Evolutionary conservation across 2,888 invertebrate species (phyloP).

Genomic region (Alviniconcha strummeri): DNA sequence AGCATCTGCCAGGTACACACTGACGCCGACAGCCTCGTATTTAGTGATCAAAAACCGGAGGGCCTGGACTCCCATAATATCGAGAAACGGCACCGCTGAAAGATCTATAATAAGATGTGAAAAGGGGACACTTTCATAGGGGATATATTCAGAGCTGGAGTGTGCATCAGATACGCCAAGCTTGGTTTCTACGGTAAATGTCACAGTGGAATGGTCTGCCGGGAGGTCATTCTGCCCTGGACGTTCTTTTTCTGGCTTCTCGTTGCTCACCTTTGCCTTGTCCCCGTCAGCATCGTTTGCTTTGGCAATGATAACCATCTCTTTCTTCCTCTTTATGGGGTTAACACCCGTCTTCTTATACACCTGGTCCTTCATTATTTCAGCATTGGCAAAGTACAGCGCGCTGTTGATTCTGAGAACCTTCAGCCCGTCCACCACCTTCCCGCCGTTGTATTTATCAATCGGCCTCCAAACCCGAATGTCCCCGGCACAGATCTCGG

Average conservation of each 20-base stretch:
- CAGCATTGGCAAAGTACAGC: constrained; percentile 73
- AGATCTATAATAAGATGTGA: constrained; percentile 33
- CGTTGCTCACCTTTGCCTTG: no score
- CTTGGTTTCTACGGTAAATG: no score
- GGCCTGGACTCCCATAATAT: constrained; percentile 41
- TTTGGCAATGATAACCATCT: background rate
- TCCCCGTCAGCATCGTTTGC: background rate
- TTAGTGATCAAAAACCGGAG: constrained; percentile 38
- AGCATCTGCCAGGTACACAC: constrained; percentile 26
- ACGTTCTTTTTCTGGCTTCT: no score
- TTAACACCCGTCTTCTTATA: constrained; percentile 54
- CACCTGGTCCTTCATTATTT: constrained; percentile 65
- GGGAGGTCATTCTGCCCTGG: background rate
- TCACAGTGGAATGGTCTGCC: no score
- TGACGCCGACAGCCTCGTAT: constrained; percentile 27
- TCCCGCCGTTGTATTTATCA: constrained; percentile 34
- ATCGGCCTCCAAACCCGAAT: constrained; percentile 33
- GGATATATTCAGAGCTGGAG: no score
- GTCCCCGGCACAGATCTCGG: constrained; percentile 29
- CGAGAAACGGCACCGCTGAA: constrained; percentile 39
- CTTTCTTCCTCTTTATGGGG: constrained; percentile 42
- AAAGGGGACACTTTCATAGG: no score
- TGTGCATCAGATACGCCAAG: no score
- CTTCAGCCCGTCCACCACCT: constrained; percentile 29
- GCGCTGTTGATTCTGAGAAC: constrained; percentile 69